Conservation (phyloP, 2,888 invertebrate genomes). For the Eupithecia pulchellata region DNA sequence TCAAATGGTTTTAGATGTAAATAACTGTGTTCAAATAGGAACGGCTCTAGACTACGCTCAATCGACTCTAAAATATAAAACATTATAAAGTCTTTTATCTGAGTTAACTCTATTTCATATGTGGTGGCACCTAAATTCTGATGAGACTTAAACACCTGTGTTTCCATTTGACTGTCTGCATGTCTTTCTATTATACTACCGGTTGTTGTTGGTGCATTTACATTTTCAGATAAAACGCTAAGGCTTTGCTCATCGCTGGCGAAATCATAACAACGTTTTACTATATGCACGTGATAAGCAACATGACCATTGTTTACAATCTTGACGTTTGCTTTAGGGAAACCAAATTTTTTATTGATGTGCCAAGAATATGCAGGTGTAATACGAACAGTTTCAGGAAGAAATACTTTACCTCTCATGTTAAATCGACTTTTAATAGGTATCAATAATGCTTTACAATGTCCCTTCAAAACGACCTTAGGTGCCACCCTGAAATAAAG, state of each 20-base stretch:
- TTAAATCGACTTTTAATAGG: constrained; percentile 58
- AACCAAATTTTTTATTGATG: constrained; percentile 53
- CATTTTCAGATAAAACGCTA: constrained; percentile 49
- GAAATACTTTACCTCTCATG: constrained; percentile 46
- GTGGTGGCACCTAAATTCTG: not conserved
- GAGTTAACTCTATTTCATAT: constrained; percentile 40
- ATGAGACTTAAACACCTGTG: not conserved
- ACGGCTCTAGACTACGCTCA: constrained; percentile 60
- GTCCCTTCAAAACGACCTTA: constrained; percentile 47
- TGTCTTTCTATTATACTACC: constrained; percentile 48
- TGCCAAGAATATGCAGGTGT: constrained; percentile 70
- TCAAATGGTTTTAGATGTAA: constrained; percentile 54
- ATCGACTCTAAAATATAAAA: constrained; percentile 57
- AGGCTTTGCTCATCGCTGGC: constrained; percentile 47
- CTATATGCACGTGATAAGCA: constrained; percentile 61
- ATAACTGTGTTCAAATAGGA: constrained; percentile 64
- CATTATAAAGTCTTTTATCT: constrained; percentile 47
- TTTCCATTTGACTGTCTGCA: constrained; percentile 1
- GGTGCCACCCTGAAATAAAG: constrained; percentile 65
- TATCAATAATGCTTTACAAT: constrained; percentile 58
- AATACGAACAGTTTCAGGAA: constrained; percentile 60
- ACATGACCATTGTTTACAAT: constrained; percentile 55
- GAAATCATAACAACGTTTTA: constrained; percentile 50
- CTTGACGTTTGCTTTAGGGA: constrained; percentile 57
- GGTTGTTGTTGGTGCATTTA: constrained; percentile 50